Evolutionary conservation across 2,113 vertebrate species (phyloP).

Genomic region (Dicrurus megarhynchus): DNA sequence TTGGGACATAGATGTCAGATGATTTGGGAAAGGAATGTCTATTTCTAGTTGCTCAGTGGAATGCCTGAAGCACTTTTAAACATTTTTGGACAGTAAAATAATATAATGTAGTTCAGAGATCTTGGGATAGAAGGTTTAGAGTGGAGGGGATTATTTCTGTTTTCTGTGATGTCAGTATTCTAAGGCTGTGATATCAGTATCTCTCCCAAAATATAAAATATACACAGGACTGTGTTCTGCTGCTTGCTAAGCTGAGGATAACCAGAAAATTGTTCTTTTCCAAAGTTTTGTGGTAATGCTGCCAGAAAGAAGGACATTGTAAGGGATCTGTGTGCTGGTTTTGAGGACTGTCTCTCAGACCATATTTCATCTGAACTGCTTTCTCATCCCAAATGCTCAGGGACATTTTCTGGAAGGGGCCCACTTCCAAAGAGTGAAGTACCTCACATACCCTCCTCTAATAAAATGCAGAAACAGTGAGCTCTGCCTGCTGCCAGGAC

Average conservation of each 20-base stretch:
- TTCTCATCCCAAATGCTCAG: neutral
- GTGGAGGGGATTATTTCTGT: neutral
- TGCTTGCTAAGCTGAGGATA: neutral
- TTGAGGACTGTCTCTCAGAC: neutral
- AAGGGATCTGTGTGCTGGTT: neutral
- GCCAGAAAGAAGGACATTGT: neutral
- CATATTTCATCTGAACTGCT: neutral
- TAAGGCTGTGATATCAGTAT: neutral
- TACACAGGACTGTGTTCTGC: neutral
- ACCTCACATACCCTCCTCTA: neutral
- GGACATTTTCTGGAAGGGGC: neutral
- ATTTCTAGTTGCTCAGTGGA: neutral
- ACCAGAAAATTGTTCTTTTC: neutral
- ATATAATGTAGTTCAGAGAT: neutral
- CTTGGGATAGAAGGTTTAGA: neutral
- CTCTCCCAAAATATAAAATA: neutral
- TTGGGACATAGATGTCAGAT: neutral
- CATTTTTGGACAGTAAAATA: neutral
- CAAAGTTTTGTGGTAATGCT: neutral
- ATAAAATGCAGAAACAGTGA: neutral
- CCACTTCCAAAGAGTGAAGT: neutral
- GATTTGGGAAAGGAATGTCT: neutral
- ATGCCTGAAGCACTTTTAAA: neutral
- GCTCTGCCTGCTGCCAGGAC: neutral
- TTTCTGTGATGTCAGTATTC: neutral